Conservation (phyloP, 2,888 invertebrate genomes). For the Teleiodes luculella region DNA sequence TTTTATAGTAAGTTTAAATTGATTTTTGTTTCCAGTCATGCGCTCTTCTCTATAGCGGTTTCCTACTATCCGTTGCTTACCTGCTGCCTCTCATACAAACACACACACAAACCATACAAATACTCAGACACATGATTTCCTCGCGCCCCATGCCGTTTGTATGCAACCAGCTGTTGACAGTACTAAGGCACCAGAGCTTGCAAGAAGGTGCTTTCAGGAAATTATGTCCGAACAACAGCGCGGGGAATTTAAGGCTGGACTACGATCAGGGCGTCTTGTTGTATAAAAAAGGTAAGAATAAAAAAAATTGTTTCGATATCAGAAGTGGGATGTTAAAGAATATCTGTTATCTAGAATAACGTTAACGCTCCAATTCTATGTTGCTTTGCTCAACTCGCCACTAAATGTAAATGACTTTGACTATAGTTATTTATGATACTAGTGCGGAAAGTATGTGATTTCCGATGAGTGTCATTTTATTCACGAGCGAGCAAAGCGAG, state of each 20-base stretch:
- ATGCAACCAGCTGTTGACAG: slow-evolving; percentile 32
- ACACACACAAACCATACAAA: slow-evolving; percentile 24
- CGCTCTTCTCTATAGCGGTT: slow-evolving; percentile 52
- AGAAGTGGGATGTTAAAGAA: background rate
- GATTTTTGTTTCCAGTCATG: slow-evolving; percentile 47
- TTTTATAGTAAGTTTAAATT: no score
- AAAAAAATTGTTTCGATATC: background rate
- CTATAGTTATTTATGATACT: no score
- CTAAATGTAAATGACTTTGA: background rate
- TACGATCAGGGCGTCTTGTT: slow-evolving; percentile 65
- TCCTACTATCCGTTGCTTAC: slow-evolving; percentile 40
- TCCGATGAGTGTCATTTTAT: no score
- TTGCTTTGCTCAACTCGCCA: no score
- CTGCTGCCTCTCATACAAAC: slow-evolving; percentile 17
- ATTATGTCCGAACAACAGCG: slow-evolving; percentile 40
- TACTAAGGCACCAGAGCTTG: slow-evolving; percentile 31
- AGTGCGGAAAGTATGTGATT: no score
- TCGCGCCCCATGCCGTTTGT: slow-evolving; percentile 52
- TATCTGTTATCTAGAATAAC: no score
- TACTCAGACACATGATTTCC: slow-evolving; percentile 40
- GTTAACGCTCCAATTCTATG: no score
- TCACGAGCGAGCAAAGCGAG: no score
- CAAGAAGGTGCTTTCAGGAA: slow-evolving; percentile 28
- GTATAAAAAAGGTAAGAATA: slow-evolving; percentile 55
- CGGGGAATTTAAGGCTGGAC: slow-evolving; percentile 55